Evolutionary conservation across 1,140 invertebrate species (phyloP), one percentile per base, ranked within the genome.

Genomic region (Zaprionus kolodkinae): DNA sequence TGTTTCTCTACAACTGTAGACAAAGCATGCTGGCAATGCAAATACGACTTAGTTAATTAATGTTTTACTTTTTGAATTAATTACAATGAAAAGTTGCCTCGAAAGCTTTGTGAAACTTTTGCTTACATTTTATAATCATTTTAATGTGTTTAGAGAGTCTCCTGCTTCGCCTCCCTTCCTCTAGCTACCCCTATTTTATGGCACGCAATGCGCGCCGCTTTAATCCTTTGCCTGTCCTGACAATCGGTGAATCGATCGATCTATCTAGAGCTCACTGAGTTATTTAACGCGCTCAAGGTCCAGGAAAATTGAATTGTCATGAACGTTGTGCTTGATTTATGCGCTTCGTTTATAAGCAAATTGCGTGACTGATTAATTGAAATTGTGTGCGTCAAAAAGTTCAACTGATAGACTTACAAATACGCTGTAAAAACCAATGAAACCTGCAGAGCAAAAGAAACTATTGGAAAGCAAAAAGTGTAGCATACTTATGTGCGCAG

Each of bases 281-380:
- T 74, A 69, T 74, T 74, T 50, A 74, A 74, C 72, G 72, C 72
- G 59, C 38, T 43, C 48, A 50, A 69, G 40, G n/a, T 64, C 33
- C 55, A 75, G 36, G 36, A 36, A 78, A 85, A 78, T 76, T 76
- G 64, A 64, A 62, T 62, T 56, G 25, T 65, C 54, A 36, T 48
- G 69, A 45, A 45, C 67, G 70, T 72, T 7, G 40, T 72, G 45
- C 64, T 74, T 88, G 77, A 88, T 87, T 88, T 87, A 87, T 87
- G 84, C 12, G 66, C 40, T 30, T 59, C 43, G 66, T 83, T 73
- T 72, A 87, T 88, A 68, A 88, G 84, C 61, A 59, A 80, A 81
- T 87, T 88, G 84, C 84, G 84, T 87, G 84, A 87, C 84, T 88
- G 80, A 78, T 78, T 87, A 87, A 87, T 88, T 87, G 84, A 87